These are phyloP conservation scores for Rostratula benghalensis DNA, from an alignment of 2,113 vertebrate species.

Conservation along the genomic window DNA sequence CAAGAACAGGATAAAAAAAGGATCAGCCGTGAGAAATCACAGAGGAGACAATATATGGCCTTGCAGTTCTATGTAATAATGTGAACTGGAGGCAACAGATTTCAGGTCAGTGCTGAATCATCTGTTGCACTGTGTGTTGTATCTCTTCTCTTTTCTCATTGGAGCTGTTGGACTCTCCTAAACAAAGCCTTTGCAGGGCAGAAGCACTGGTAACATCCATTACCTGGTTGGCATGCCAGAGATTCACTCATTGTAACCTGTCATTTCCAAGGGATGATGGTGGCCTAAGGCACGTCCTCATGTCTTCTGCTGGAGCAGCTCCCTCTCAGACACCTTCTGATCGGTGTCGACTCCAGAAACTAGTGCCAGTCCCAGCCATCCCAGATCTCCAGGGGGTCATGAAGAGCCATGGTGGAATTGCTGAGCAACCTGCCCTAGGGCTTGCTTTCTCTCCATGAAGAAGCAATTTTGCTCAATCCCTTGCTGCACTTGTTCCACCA, in stretches of 20 bases:
- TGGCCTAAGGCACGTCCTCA: background rate
- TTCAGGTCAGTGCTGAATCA: background rate
- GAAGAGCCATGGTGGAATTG: background rate
- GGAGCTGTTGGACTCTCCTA: background rate
- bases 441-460: background rate
- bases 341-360: background rate
- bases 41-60: background rate
- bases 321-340: background rate
- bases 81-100: background rate
- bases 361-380: background rate
- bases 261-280: background rate
- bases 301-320: background rate
- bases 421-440: background rate
- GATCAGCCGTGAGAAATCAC: background rate
- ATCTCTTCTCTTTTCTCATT: background rate
- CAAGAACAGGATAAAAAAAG: background rate
- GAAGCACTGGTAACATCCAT: background rate
- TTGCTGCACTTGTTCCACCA: background rate
- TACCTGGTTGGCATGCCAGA: rapidly evolving
- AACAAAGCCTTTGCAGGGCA: background rate
- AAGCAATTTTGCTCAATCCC: background rate
- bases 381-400: background rate
- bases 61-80: background rate
- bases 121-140: background rate
- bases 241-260: rapidly evolving